Base-by-base conservation (phyloP, 2,888 invertebrate species). In the Nymphalis polychloros region DNA sequence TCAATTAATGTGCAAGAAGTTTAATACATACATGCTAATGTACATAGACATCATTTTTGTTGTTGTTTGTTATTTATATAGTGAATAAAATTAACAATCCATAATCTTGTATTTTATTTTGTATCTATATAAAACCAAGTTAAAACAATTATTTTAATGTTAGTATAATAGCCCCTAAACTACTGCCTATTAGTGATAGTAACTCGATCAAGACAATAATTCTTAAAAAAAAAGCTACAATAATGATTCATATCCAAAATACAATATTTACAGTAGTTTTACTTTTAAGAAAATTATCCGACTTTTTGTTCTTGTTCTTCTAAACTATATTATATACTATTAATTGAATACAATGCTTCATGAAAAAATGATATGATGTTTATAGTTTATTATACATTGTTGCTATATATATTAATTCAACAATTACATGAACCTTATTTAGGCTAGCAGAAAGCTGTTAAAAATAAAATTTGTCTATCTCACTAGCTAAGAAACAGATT, bases 341-440 rank as follows among this genome's bases (percentile, higher is more conserved):
- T 41, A 57, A 10, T 57, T 57, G 35, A n/a, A 41, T 57, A 41
- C n/a, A 19, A 57, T n/a, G 27, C 53, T 57, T 57, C 19, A 57
- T 57, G 57, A 57, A 41, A 57, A 57, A 57, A 57, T 55, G 31
- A 55, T 41, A 57, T 57, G 57, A 57, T 35, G 27, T 55, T 27
- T 27, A 53, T 57, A 35, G 35, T 41, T 41, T 57, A 57, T 57
- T 41, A 19, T 57, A 57, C 35, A 57, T 35, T 8, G 35, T 27
- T 53, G 23, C 23, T 20, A 27, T 53, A 53, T 53, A 53, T 27
- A 23, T 55, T 16, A 31, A 17, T 55, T 55, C 17, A 55, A 55
- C 6, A 55, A 17, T 27, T 31, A 31, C n/a, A 55, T 55, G 31
- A 31, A 55, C 53, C 53, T 55, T 55, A 55, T 31, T 52, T 31